Evolutionary conservation across 2,113 vertebrate genomes (phyloP).

Genomic region (Parotia lawesii): DNA sequence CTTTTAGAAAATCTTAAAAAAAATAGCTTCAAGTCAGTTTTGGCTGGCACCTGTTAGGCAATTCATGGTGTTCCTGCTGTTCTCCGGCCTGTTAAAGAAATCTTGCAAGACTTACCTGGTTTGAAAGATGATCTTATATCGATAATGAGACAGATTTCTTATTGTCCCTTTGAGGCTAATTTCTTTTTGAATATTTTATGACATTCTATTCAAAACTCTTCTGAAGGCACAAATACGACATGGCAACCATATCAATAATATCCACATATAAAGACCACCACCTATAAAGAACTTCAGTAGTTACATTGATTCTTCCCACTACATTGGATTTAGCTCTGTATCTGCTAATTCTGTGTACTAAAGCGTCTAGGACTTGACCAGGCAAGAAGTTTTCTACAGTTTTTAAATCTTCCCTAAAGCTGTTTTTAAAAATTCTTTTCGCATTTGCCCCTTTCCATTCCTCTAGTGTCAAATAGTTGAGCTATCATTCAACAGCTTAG

Average conservation of each 20-base stretch:
- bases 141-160: not conserved
- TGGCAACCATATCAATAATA: not conserved
- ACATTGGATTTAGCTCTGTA: not conserved
- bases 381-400: not conserved
- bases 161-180: not conserved
- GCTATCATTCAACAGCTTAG: not conserved
- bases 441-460: not conserved
- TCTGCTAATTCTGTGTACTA: not conserved
- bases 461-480: not conserved
- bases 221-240: not conserved
- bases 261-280: not conserved
- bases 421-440: not conserved
- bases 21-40: not conserved
- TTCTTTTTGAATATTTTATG: not conserved
- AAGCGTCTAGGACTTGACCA: not conserved
- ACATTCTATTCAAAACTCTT: not conserved
- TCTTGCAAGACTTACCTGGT: not conserved
- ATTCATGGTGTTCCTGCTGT: not conserved
- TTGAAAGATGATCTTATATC: not conserved
- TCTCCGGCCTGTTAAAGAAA: not conserved
- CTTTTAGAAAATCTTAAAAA: not conserved
- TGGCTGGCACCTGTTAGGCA: not conserved
- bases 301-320: not conserved
- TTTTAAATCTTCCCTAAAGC: not conserved
- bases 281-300: not conserved